Base-by-base conservation (phyloP, 2,113 vertebrate species). In the Agapornis roseicollis region DNA sequence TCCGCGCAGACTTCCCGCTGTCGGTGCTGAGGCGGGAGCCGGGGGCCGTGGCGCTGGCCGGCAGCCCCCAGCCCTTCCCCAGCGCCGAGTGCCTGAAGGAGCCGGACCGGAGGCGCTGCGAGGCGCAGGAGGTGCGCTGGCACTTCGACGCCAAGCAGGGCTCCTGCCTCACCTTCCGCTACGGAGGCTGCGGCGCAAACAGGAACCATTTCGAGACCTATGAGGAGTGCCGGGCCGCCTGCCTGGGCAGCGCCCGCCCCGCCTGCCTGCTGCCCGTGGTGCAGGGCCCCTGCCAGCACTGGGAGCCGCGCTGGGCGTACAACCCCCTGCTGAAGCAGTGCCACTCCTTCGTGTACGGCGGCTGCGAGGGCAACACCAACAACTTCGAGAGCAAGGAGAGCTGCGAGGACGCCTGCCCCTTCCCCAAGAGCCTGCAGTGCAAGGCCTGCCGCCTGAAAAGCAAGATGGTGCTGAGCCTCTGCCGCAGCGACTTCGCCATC, bases 401-500 rank as follows among this genome's bases (percentile, higher is more conserved):
- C 69, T 99, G 99, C 3, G 99, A 99, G 72, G 98, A 98, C 0
- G 98, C 97, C 88, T 99, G 99, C 81, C 99, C 99, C 1, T 98
- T 98, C 52, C 97, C 98, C 4, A 98, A 98, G 89, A 97, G 91
- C 8, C 98, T 97, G 55, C 98, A 98, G 50, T 99, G 99, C 94
- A 98, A 98, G 58, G 97, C 97, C 9, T 99, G 99, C 94, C 97
- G 98, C 61, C 97, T 98, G 25, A 98, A 98, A 86, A 99, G 98
- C 82, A 99, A 99, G 92, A 98, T 99, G 96, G 98, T 99, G 6
- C 97, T 98, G n/a, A 99, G 98, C 93, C 97, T 99, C 76, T 99
- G 99, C 96, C 98, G 98, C 53, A 99, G 99, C 2, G 99, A 99
- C 96, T 99, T 99, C 2, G 99, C 99, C 91, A 99, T 99, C 1